Conservation (phyloP, 2,113 vertebrate genomes). For the Triplophysa tibetana region DNA sequence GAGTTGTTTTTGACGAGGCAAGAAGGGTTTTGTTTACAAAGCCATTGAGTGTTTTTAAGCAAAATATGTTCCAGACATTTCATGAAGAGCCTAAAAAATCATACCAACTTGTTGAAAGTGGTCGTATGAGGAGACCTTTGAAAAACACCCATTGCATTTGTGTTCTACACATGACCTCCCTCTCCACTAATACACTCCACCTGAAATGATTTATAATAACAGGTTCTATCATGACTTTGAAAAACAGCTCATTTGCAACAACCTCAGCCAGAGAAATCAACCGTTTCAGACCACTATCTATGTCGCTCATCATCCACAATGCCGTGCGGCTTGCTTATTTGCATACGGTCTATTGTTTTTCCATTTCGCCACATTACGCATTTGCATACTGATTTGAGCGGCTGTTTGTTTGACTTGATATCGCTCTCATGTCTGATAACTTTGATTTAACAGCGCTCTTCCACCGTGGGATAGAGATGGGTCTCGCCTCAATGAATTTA, state of each 20-base stretch:
- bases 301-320: constrained; percentile 40
- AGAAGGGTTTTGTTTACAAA: too few species aligned
- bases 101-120: too few species aligned
- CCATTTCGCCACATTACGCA: constrained; percentile 12
- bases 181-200: neutral
- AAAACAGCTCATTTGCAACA: constrained; percentile 33
- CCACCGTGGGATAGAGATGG: constrained; percentile 3
- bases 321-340: constrained; percentile 29
- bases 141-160: neutral
- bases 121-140: too few species aligned
- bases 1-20: too few species aligned
- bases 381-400: constrained; percentile 39
- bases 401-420: constrained; percentile 24
- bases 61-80: too few species aligned
- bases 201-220: constrained; percentile 8
- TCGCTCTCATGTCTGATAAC: constrained; percentile 21
- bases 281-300: constrained; percentile 46
- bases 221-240: constrained; percentile 18
- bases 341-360: constrained; percentile 43
- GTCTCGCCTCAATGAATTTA: constrained; percentile 20
- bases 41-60: too few species aligned
- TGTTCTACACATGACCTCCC: neutral
- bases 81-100: too few species aligned
- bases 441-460: constrained; percentile 36
- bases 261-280: constrained; percentile 22